A percentile compares a stretch with the other conserved stretches of the same genome.
Evolutionary conservation across 2,797 vertebrate genomes (phyloP).

Genomic region (Bovichtus diacanthus): DNA sequence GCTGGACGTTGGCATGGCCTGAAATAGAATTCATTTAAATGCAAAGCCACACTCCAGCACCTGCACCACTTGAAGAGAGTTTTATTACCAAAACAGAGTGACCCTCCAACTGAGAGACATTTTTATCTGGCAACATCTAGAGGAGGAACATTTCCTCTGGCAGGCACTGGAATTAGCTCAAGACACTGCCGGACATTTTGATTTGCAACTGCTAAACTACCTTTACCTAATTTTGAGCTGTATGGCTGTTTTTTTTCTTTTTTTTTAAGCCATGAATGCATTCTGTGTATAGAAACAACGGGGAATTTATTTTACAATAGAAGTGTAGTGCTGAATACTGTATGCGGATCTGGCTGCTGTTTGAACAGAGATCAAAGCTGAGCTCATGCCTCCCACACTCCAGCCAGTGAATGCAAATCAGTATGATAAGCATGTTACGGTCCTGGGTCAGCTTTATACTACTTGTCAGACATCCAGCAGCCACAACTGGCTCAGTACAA

Average conservation of each 20-base stretch:
- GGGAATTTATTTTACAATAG: neutral
- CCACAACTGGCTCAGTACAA: conserved; percentile 39
- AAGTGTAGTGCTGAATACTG: conserved; percentile 36
- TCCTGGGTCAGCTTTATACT: conserved; percentile 66
- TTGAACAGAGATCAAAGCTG: conserved; percentile 63
- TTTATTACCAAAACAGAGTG: conserved; percentile 68
- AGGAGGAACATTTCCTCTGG: conserved; percentile 38
- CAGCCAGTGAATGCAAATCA: conserved; percentile 75
- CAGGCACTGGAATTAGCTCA: conserved; percentile 14
- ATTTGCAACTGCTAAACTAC: conserved; percentile 15
- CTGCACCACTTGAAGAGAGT: conserved; percentile 60
- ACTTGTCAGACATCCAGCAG: conserved; percentile 60
- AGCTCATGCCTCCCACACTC: conserved; percentile 68
- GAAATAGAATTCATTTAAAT: conserved; percentile 63
- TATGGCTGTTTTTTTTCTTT: neutral
- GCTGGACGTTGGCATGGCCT: conserved; percentile 64
- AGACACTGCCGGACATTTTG: conserved; percentile 32
- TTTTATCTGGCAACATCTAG: conserved; percentile 47
- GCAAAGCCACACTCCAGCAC: conserved; percentile 63
- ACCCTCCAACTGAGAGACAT: conserved; percentile 43
- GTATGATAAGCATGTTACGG: conserved; percentile 67
- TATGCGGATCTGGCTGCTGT: conserved; percentile 46
- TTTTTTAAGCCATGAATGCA: conserved; percentile 8
- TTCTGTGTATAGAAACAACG: conserved; percentile 6
- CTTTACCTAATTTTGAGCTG: neutral